phyloP scores from a whole-genome alignment of 2,888 invertebrate genomes.

The Pharmacophagus antenor region DNA sequence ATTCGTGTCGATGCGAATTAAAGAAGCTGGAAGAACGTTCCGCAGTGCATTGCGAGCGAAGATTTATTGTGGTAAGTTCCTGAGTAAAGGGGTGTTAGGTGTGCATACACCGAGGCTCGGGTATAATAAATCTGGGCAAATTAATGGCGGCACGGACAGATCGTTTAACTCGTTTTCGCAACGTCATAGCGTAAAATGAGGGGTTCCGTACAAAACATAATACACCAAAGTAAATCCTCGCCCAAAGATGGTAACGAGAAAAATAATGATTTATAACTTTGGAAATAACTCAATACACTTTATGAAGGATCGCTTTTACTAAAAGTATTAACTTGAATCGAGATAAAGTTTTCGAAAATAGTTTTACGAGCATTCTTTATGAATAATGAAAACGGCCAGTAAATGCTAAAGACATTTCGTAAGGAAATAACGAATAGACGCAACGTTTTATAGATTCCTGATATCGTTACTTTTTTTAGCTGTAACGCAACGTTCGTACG shows the following conservation, averaged over 20 bases:
- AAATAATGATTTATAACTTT: conserved; percentile 19
- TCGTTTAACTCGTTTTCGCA: conserved; percentile 69
- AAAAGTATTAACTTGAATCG: too few relatives aligned
- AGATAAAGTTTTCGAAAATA: too few relatives aligned
- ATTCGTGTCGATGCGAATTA: conserved; percentile 15
- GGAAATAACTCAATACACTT: conserved; percentile 6
- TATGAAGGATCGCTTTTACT: background rate
- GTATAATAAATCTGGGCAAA: conserved; percentile 73
- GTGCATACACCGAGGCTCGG: conserved; percentile 53
- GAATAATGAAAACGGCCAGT: background rate
- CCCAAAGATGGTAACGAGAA: conserved; percentile 5
- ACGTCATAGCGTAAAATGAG: conserved; percentile 69
- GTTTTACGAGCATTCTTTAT: too few relatives aligned
- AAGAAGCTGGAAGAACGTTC: conserved; percentile 24
- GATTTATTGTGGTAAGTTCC: conserved; percentile 40
- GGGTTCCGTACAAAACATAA: conserved; percentile 40
- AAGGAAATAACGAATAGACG: conserved; percentile 18
- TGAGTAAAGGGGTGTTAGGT: conserved; percentile 38
- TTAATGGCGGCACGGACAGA: conserved; percentile 74
- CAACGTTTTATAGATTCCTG: conserved; percentile 28
- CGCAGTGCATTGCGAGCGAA: conserved; percentile 42
- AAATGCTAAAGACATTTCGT: conserved; percentile 17
- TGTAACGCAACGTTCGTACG: conserved; percentile 45
- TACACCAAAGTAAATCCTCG: conserved; percentile 37
- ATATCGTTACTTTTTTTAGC: conserved; percentile 17